Conservation (phyloP, 2,797 vertebrate species). For the Pithecia hirsuta region DNA sequence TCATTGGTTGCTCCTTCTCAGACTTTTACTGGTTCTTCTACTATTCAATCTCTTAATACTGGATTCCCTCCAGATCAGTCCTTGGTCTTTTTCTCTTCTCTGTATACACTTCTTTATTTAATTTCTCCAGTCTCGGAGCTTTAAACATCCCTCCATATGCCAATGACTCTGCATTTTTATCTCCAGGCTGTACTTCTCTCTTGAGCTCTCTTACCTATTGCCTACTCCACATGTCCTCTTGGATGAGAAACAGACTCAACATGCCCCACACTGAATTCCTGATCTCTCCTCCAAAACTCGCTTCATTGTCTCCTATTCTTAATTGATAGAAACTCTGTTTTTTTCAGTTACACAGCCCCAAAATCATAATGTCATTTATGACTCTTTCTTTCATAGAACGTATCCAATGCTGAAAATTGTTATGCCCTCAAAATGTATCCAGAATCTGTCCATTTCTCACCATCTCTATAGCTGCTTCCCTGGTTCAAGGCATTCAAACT, state of each 20-base stretch:
- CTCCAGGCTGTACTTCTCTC: background rate
- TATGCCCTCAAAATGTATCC: background rate
- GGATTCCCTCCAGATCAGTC: background rate
- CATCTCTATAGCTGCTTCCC: background rate
- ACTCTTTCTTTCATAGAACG: background rate
- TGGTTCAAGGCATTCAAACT: background rate
- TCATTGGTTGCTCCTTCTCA: background rate
- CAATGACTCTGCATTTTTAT: background rate
- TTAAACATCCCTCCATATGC: background rate
- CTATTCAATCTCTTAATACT: background rate
- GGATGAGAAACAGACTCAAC: background rate
- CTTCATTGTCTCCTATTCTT: background rate
- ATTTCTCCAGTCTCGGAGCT: background rate
- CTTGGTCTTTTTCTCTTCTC: background rate
- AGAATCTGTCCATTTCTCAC: background rate
- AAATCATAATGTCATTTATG: background rate
- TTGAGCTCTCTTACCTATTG: background rate
- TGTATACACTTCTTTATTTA: background rate
- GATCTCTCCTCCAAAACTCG: background rate
- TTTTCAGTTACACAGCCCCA: background rate
- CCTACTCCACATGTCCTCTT: background rate
- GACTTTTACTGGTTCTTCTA: background rate
- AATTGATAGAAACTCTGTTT: background rate
- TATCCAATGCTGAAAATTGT: background rate
- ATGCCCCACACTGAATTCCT: background rate